Base-by-base conservation (phyloP, 2,797 vertebrate species). In the Synaphobranchus kaupii region DNA sequence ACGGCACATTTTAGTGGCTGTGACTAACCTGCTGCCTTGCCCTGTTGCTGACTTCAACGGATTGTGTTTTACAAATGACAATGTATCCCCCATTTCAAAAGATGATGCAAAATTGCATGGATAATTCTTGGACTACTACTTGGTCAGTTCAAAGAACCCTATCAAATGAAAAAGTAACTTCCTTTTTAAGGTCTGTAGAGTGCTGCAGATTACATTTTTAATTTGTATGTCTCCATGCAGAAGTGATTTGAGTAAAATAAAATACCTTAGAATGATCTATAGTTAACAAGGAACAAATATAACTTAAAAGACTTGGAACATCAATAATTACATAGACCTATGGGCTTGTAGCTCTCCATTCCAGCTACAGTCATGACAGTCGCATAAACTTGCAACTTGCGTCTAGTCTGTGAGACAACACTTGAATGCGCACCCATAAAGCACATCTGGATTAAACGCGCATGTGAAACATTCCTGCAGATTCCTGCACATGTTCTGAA, bases 211-310 rank as follows among this genome's bases (percentile, higher is more conserved):
- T 44, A 44, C 31, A 47, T 22, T 44, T 80, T 20, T 7, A 17
- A 48, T 47, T 71, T 76, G 22, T 47, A 47, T 47, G 25, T 80
- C 39, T 52, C 68, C 44, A 50, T 54, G 28, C 25, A 73, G 52
- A 85, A 85, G 20, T 20, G 63, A 39, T 85, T 20, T 22, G 48
- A 58, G 50, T 73, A 28, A 71, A 52, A 85, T 85, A 34, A 71
- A 71, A 76, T 54, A 47, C 48, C 28, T 52, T 34, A 48, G 56
- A 86, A 25, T 66, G 12, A 54, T 50, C 50, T 76, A 47, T 76
- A 47, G 20, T 28, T 76, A 76, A 78, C 28, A 56, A 85, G 47
- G 66, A 48, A 68, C 47, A 44, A 85, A 28, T 48, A 68, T 85
- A 50, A 44, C 68, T 85, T 68, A 44, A 48, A 13, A 34, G 31